These are phyloP conservation scores for Serrognathus titanus DNA, from an alignment of 2,888 invertebrate genomes.

Conservation along the genomic window DNA sequence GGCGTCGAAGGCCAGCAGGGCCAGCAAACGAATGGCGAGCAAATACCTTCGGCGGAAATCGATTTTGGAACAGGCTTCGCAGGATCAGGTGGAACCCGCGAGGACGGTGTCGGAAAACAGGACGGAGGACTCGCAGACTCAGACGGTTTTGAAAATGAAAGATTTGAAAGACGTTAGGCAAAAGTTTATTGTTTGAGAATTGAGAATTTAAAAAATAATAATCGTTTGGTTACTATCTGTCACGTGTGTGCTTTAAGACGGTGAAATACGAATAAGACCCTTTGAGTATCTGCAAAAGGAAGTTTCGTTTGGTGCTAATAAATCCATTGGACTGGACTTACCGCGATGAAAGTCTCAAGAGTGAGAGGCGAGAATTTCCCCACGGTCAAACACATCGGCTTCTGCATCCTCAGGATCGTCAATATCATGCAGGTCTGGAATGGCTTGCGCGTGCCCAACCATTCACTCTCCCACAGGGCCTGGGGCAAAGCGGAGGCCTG, in stretches of 20 bases:
- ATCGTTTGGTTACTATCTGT: no score
- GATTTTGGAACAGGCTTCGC: conserved; percentile 2
- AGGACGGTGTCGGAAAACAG: conserved; percentile 1
- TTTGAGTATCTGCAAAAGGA: conserved; percentile 2
- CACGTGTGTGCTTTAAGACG: conserved; percentile 2
- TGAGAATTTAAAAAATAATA: no score
- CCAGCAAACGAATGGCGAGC: background rate
- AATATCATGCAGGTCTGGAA: conserved; percentile 39
- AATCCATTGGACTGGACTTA: conserved; percentile 24
- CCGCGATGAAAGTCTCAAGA: conserved; percentile 40
- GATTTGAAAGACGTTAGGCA: background rate
- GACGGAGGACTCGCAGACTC: conserved; percentile 9
- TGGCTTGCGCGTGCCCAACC: conserved; percentile 31
- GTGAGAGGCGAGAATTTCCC: conserved; percentile 43
- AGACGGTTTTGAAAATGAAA: conserved; percentile 11
- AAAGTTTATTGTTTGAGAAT: background rate
- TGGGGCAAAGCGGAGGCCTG: conserved; percentile 36
- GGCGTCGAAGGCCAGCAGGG: background rate
- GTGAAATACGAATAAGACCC: conserved; percentile 11
- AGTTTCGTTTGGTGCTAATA: no score
- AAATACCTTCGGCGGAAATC: background rate
- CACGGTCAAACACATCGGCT: conserved; percentile 39
- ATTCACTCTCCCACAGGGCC: conserved; percentile 39
- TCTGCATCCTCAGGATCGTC: conserved; percentile 39
- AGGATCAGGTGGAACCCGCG: background rate